Conservation (phyloP, 2,888 invertebrate species). For the Eulithis testata region DNA sequence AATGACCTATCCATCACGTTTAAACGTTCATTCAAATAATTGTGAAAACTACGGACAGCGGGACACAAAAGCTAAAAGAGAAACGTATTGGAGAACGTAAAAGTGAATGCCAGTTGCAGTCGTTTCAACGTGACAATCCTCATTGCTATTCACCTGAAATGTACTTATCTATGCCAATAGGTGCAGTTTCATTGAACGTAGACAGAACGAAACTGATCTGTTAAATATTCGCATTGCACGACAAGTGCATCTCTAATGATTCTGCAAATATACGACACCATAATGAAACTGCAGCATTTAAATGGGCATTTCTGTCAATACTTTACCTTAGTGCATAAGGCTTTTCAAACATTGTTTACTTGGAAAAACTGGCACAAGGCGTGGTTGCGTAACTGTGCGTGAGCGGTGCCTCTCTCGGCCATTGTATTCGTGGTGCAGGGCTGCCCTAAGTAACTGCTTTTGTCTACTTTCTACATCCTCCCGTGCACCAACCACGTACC, state of each 20-base stretch:
- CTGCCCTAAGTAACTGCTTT: constrained; percentile 9
- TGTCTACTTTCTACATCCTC: neutral
- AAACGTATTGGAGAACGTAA: constrained; percentile 2
- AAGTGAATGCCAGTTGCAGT: constrained; percentile 4
- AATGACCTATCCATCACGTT: neutral
- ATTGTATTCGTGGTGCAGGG: constrained; percentile 46
- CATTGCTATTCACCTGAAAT: neutral
- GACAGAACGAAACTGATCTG: too few species aligned
- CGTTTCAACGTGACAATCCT: neutral
- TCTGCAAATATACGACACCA: neutral
- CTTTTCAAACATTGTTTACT: constrained; percentile 50
- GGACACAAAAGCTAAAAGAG: neutral
- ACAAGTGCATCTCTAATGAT: neutral
- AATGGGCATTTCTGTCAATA: neutral
- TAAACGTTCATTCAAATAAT: constrained; percentile 1
- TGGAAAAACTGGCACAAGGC: constrained; percentile 67
- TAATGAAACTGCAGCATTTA: neutral
- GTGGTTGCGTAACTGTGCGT: constrained; percentile 69
- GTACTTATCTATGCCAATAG: too few species aligned
- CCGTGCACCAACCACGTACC: too few species aligned
- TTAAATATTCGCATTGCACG: neutral
- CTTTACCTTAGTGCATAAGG: constrained; percentile 43
- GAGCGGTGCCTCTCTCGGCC: constrained; percentile 54
- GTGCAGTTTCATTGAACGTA: too few species aligned
- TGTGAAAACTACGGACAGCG: neutral